Evolutionary conservation across 2,888 invertebrate genomes (phyloP), one percentile per base, ranked within the genome.

Genomic region (Athrips mouffetella): DNA sequence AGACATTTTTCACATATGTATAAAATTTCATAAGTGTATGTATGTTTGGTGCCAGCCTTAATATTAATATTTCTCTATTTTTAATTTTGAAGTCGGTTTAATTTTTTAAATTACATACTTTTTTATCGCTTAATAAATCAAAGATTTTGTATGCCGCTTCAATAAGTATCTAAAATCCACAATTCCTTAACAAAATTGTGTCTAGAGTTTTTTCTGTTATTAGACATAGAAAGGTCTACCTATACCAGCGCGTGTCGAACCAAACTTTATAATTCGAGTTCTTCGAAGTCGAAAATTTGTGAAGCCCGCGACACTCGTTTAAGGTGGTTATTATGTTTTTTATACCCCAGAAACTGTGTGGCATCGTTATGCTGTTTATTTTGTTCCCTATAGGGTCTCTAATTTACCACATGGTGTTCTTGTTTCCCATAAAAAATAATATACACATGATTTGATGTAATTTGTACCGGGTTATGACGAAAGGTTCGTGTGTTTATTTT

Each of bases 381-480:
- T 81, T 73, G 63, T 65, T 67, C 63, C 61, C 65, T 68, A 75
- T 76, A 77, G 79, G 75, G 76, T 70, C 77, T 73, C 76, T 73
- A 86, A 87, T 86, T 86, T 82, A 86, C 83, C 88, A 85, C 81
- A 85, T 87, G 87, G 74, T 73, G 74, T 67, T 76, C 71, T 71
- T 54, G 58, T 66, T 62, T 60, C 55, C 51, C 57, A 68, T 79
- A 84, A 84, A 86, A 84, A 83, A 78, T 79, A 74, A 79, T 82
- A 81, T 78, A 80, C 77, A 86, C 79, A 82, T 79, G 76, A 83
- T 85, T 82, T 77, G 76, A 79, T 70, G 82, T 82, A 87, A 85
- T 85, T 85, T 85, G 76, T 80, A 72, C 59, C 66, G 66, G 65
- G 77, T 80, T 82, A 80, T 79, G 80, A 80, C 73, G 80, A 79